phyloP scores from a whole-genome alignment of 2,113 vertebrate species.

The Sus scrofa region DNA sequence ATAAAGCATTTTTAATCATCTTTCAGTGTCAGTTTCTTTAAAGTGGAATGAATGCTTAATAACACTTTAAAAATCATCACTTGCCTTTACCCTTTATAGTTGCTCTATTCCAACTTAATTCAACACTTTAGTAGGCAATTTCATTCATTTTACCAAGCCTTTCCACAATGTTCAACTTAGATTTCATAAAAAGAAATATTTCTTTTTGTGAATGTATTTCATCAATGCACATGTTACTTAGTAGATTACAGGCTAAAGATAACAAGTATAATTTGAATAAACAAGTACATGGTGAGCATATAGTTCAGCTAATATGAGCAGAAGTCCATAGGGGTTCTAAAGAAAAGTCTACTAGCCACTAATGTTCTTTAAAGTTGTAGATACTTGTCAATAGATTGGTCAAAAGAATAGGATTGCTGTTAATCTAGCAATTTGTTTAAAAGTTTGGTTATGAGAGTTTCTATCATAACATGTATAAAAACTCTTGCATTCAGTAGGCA shows the following conservation, averaged over 20 bases:
- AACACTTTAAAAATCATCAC: not conserved
- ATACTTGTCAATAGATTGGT: not conserved
- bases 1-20: not conserved
- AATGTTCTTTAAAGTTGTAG: not conserved
- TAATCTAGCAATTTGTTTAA: not conserved
- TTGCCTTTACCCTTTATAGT: not conserved
- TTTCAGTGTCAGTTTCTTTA: not conserved
- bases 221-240: not conserved
- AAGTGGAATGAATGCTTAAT: not conserved
- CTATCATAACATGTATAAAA: conserved; percentile 26
- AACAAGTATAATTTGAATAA: not conserved
- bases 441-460: not conserved
- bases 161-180: conserved; percentile 5
- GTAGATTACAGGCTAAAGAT: conserved; percentile 13
- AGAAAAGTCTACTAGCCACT: not conserved
- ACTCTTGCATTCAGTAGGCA: not conserved
- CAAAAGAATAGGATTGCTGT: not conserved
- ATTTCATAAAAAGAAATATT: conserved; percentile 13
- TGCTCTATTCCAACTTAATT: not conserved
- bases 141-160: conserved; percentile 18
- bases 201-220: not conserved
- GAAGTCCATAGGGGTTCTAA: not conserved
- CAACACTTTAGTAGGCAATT: not conserved
- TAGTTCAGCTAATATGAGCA: not conserved
- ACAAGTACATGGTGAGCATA: not conserved